Evolutionary conservation across 1,140 invertebrate species (phyloP), one percentile per base, ranked within the genome.

Genomic region (Elysia chlorotica): DNA sequence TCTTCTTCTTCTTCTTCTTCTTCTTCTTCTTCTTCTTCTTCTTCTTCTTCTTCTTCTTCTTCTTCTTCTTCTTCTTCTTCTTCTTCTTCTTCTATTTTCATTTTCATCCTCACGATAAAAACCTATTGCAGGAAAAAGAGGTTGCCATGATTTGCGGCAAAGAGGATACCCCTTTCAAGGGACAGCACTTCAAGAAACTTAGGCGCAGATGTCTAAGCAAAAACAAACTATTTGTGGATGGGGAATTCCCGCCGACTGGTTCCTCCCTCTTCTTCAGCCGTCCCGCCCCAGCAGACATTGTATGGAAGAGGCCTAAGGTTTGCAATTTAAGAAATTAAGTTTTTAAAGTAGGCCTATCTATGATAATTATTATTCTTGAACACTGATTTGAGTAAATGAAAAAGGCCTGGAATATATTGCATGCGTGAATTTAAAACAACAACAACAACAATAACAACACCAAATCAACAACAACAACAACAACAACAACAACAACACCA

Each of bases 221-320:
- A 3, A 84, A 85, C 36, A 78, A 81, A 25, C 81, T 89, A 6
- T 90, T 89, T 76, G 85, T 88, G 48, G 90, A 90, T 78, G 83
- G 84, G 3, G 81, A 87, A 31, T 90, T 90, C 78, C 88, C 89
- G n/a, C 85, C 90, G 21, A 77, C 78, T 67, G 86, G 89, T 67
- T 78, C 81, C 5, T 88, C 88, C 17, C 71, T 90, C 4, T 90
- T 86, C 84, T 84, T 79, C 78, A 82, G 73, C 70, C 76, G 71
- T 38, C 75, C 78, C 5, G 78, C 82, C 57, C 75, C 84, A 23
- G 79, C 81, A 56, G 85, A 87, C 33, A 85, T 89, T 53, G 81
- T 85, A 66, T 89, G 88, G 88, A 88, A 88, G 79, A 77, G 88
- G 68, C 88, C 88, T n/a, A 84, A 83, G 76, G 88, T 89, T 79